Percentiles rank a stretch among this genome's conserved stretches.
Conservation (phyloP, 2,113 vertebrate genomes). For the Apus apus region DNA sequence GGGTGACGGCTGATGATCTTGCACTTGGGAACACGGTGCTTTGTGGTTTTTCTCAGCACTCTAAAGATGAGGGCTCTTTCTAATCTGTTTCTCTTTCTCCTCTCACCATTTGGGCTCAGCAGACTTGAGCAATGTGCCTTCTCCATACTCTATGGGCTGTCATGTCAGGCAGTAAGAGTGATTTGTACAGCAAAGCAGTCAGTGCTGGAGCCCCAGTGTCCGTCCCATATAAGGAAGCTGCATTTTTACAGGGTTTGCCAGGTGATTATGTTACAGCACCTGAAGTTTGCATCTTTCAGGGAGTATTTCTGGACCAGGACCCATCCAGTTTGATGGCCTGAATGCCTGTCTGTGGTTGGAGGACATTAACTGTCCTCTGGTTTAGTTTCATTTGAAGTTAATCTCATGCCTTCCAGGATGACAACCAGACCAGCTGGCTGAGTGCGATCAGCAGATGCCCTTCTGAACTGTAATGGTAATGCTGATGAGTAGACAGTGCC, state of each 20-base stretch:
- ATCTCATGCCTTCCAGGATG: not conserved
- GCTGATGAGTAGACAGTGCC: not conserved
- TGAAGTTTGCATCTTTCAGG: not conserved
- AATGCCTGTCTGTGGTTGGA: not conserved
- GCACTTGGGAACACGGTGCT: not conserved
- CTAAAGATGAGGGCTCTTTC: not conserved
- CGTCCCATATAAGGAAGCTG: rapidly evolving
- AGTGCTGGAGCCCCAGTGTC: not conserved
- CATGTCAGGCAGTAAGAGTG: not conserved
- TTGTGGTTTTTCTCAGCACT: not conserved
- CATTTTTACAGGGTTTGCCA: not conserved
- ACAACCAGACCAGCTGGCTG: not conserved
- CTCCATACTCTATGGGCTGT: not conserved
- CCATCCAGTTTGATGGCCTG: not conserved
- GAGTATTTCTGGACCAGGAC: not conserved
- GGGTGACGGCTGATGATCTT: not conserved
- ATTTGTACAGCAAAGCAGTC: not conserved
- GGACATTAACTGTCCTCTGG: not conserved
- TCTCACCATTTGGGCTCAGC: not conserved
- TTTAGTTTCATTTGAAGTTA: not conserved
- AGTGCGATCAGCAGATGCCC: not conserved
- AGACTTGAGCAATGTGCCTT: not conserved
- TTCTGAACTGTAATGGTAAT: not conserved
- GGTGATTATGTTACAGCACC: not conserved
- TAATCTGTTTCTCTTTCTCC: not conserved